Evolutionary conservation across 2,797 vertebrate species (phyloP).

Genomic region (Falco columbarius): DNA sequence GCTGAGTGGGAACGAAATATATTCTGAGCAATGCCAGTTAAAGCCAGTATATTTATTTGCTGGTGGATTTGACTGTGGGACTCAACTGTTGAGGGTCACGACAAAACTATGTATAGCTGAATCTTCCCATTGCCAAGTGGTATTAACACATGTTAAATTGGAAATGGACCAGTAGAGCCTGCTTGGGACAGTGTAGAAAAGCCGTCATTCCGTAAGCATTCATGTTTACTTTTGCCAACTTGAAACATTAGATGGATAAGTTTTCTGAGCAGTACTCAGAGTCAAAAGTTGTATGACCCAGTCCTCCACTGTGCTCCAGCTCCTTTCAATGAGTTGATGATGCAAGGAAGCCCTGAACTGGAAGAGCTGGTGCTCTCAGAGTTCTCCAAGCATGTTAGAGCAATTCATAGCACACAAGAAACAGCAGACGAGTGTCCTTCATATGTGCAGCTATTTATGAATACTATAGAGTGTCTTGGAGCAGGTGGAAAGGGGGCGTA

Average conservation of each 20-base stretch:
- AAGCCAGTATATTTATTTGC: not conserved
- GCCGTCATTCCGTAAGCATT: not conserved
- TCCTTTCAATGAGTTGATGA: not conserved
- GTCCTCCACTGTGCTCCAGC: not conserved
- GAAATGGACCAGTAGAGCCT: not conserved
- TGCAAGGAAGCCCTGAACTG: not conserved
- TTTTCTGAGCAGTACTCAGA: not conserved
- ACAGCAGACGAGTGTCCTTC: not conserved
- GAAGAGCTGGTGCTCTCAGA: not conserved
- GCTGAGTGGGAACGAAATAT: not conserved
- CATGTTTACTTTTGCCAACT: not conserved
- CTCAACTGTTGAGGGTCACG: not conserved
- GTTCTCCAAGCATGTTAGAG: not conserved
- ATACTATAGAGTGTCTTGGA: not conserved
- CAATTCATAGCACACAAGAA: not conserved
- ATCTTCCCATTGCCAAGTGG: not conserved
- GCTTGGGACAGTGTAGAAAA: not conserved
- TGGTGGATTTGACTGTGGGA: not conserved
- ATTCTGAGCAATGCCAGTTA: not conserved
- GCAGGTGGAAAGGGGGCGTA: not conserved
- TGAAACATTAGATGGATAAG: not conserved
- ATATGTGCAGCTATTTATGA: not conserved
- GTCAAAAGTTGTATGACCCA: not conserved
- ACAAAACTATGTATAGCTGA: conserved; percentile 2
- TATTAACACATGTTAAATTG: not conserved